phyloP scores from a whole-genome alignment of 2,113 vertebrate genomes.

The Mobula hypostoma region DNA sequence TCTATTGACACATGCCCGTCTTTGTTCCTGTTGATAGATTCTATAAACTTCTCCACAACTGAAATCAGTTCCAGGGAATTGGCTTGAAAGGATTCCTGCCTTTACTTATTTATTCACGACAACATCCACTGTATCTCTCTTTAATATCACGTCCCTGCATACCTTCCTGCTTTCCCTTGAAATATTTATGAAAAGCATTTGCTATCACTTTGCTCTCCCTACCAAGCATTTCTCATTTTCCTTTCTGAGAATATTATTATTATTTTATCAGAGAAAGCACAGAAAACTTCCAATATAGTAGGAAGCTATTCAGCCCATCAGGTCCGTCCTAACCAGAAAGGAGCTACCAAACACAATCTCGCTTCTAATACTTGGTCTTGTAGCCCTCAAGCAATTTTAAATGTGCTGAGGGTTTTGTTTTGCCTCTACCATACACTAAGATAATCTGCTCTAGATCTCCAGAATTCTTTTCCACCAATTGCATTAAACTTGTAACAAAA shows the following conservation, averaged over 20 bases:
- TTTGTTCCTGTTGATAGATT: background rate
- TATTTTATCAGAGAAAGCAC: no score
- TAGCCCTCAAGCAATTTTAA: no score
- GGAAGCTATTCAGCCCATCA: no score
- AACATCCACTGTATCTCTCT: background rate
- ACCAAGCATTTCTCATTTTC: background rate
- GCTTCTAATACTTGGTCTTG: no score
- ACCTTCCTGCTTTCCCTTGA: background rate
- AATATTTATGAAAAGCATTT: background rate
- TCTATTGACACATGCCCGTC: background rate
- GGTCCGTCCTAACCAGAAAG: no score
- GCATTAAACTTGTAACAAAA: no score
- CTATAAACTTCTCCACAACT: background rate
- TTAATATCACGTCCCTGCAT: background rate
- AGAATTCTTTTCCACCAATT: no score
- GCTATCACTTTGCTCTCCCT: background rate
- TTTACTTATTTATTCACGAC: background rate
- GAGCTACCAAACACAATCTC: no score
- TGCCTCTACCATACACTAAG: no score
- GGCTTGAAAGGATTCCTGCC: background rate
- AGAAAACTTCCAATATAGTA: no score
- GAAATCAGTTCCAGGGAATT: background rate
- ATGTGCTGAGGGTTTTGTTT: no score
- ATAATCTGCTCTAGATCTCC: no score
- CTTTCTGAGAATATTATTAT: background rate